phyloP scores from a whole-genome alignment of 2,113 vertebrate genomes.

The Sarotherodon lohbergeri region DNA sequence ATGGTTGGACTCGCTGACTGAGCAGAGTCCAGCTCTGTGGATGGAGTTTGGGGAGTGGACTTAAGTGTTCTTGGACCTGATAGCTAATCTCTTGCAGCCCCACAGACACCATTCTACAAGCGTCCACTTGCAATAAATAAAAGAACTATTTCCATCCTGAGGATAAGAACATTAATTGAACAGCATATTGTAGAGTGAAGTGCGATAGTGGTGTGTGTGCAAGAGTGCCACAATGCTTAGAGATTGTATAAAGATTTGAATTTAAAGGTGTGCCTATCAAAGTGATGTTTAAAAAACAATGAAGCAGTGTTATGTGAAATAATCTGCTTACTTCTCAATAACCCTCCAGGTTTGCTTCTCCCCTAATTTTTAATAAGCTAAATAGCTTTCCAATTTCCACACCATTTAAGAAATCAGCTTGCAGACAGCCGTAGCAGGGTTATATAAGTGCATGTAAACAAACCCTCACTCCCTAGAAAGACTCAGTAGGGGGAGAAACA shows the following conservation, averaged over 20 bases:
- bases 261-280: neutral
- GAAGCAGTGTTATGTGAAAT: neutral
- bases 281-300: neutral
- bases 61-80: neutral
- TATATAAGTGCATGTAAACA: neutral
- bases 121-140: neutral
- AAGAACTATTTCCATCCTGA: neutral
- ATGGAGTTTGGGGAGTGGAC: neutral
- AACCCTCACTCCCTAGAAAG: neutral
- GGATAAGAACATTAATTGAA: neutral
- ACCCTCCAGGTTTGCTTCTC: neutral
- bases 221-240: neutral
- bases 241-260: neutral
- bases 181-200: neutral
- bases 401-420: neutral
- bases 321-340: neutral
- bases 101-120: neutral
- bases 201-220: neutral
- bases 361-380: neutral
- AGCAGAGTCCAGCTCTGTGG: neutral
- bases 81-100: neutral
- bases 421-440: neutral
- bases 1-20: constrained; percentile 81
- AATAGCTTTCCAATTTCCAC: neutral
- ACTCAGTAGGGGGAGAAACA: neutral